phyloP scores from a whole-genome alignment of 2,113 vertebrate genomes.

The Grammomys surdaster region DNA sequence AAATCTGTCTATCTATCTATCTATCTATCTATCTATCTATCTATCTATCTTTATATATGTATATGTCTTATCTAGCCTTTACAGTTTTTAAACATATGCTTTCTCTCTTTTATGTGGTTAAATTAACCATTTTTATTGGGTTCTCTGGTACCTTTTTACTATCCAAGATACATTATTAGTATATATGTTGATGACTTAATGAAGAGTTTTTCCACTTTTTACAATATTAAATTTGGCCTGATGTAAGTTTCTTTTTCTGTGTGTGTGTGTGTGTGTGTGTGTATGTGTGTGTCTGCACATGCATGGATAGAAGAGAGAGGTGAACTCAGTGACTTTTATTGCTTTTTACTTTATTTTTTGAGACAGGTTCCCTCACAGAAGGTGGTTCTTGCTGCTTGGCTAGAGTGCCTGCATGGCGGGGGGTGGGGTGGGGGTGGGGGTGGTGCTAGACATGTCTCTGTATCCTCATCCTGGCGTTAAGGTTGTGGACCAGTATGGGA shows the following conservation, averaged over 20 bases:
- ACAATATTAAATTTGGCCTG: background rate
- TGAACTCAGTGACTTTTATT: background rate
- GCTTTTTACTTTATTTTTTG: background rate
- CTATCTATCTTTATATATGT: background rate
- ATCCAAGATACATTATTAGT: background rate
- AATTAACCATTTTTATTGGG: background rate
- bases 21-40: no score
- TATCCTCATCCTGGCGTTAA: no score
- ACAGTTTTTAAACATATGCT: background rate
- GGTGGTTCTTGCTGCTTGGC: background rate
- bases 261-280: background rate
- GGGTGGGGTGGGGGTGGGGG: no score
- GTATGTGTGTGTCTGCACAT: background rate
- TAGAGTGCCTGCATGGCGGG: background rate
- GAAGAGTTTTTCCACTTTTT: background rate
- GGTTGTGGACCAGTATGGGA: no score
- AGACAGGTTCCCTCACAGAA: background rate
- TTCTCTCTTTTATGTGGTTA: conserved; percentile 7
- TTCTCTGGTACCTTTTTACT: background rate
- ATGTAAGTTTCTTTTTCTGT: background rate
- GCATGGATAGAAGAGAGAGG: background rate
- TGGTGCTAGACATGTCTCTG: no score
- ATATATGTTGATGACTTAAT: conserved; percentile 27
- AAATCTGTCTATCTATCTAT: no score
- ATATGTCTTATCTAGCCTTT: background rate